Conservation (phyloP, 2,888 invertebrate genomes). For the Desoria tigrina region DNA sequence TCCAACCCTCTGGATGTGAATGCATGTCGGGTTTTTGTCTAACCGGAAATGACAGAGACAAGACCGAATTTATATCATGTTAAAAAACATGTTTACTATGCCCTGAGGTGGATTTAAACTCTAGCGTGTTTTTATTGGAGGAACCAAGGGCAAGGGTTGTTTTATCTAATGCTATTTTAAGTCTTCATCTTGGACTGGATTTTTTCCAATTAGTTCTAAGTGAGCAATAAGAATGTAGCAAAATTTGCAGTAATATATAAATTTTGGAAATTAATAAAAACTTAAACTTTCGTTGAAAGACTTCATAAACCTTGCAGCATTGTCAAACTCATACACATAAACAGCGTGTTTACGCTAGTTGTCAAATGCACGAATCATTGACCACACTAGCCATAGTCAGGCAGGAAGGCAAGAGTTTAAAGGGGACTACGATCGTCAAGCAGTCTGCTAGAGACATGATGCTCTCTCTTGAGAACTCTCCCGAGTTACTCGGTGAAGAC, state of each 20-base stretch:
- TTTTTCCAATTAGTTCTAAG: not conserved
- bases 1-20: conserved; percentile 8
- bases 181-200: not conserved
- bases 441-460: too few species aligned
- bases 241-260: not conserved
- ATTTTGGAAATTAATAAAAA: not conserved
- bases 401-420: too few species aligned
- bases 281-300: too few species aligned
- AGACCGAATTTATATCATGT: conserved; percentile 2
- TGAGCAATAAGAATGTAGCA: not conserved
- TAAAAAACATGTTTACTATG: conserved; percentile 2
- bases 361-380: too few species aligned
- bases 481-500: too few species aligned
- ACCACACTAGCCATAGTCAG: too few species aligned
- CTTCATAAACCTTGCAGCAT: too few species aligned
- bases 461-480: too few species aligned
- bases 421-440: too few species aligned
- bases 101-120: not conserved
- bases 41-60: conserved; percentile 2
- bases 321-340: too few species aligned
- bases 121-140: not conserved
- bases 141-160: not conserved
- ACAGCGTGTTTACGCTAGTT: too few species aligned
- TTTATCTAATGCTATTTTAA: not conserved
- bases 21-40: conserved; percentile 13